A percentile compares a stretch with the other conserved stretches of the same genome.
Evolutionary conservation across 2,113 vertebrate genomes (phyloP).

Genomic region (Todiramphus saurophagus): DNA sequence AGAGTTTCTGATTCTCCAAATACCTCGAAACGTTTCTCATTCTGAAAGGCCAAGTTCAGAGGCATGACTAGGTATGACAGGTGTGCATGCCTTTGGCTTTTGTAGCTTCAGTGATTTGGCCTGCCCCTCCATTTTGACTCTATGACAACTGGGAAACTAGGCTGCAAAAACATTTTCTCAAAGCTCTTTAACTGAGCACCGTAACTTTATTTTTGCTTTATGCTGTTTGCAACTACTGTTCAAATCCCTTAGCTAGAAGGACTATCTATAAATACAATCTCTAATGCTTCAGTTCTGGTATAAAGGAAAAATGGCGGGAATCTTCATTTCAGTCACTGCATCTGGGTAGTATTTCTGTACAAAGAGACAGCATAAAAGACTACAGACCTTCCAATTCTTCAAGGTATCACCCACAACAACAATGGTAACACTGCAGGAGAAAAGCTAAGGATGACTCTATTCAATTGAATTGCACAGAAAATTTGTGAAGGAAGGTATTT

Average conservation of each 20-base stretch:
- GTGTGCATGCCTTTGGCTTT: background rate
- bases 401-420: background rate
- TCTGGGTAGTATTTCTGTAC: background rate
- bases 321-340: background rate
- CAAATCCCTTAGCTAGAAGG: background rate
- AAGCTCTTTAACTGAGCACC: background rate
- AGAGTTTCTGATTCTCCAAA: background rate
- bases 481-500: background rate
- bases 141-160: background rate
- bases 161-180: background rate
- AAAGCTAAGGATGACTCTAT: background rate
- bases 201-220: background rate
- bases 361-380: background rate
- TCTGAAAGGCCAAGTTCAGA: background rate
- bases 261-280: background rate
- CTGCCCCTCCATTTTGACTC: background rate
- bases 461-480: conserved; percentile 26
- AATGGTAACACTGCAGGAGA: background rate
- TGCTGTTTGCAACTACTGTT: background rate
- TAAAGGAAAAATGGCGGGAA: background rate
- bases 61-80: background rate
- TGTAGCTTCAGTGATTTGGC: background rate
- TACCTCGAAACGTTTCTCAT: background rate
- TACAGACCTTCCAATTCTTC: conserved; percentile 21
- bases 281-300: background rate